phyloP scores from a whole-genome alignment of 2,797 vertebrate species.

The Apodemus agrarius region DNA sequence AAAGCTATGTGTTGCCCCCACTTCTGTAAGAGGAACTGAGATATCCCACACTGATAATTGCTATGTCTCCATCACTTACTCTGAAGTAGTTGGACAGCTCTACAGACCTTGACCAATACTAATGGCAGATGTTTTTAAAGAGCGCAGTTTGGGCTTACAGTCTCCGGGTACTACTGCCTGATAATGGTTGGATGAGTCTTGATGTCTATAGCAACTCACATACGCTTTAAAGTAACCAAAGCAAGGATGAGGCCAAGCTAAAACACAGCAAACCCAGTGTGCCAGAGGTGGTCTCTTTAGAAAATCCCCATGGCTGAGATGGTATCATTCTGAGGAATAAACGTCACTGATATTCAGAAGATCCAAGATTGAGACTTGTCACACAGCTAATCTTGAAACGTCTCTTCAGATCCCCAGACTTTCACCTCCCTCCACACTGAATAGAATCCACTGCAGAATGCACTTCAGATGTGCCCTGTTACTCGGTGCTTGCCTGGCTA shows the following conservation, averaged over 20 bases:
- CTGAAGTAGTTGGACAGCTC: conserved; percentile 14
- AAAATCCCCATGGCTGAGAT: background rate
- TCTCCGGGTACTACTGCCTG: background rate
- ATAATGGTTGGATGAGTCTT: background rate
- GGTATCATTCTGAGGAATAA: background rate
- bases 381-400: conserved; percentile 40
- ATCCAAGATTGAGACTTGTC: background rate
- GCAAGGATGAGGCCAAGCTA: background rate
- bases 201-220: background rate
- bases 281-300: background rate
- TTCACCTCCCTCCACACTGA: background rate
- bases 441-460: background rate
- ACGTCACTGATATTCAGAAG: background rate
- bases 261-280: background rate
- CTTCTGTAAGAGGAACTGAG: background rate
- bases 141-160: background rate
- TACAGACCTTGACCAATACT: background rate
- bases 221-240: background rate
- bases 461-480: background rate
- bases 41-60: background rate
- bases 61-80: background rate
- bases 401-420: background rate
- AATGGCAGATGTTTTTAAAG: conserved; percentile 31
- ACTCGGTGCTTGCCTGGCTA: background rate
- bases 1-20: background rate